Percentiles rank a stretch among this genome's conserved stretches.
Conservation (phyloP, 2,888 invertebrate genomes). For the Malacosoma neustria region DNA sequence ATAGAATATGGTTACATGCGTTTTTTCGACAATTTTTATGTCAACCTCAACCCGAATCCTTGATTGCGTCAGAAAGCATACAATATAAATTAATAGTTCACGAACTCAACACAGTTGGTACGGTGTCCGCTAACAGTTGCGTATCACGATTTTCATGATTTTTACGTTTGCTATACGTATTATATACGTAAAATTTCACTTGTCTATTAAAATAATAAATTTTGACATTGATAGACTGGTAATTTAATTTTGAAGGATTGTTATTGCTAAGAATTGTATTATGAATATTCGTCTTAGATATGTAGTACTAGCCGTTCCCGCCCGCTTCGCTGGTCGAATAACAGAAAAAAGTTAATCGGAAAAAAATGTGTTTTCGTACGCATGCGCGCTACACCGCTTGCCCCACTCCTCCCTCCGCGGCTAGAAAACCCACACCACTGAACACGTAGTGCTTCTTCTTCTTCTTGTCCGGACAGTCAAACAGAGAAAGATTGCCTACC, state of each 20-base stretch:
- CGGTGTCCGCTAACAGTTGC: conserved; percentile 17
- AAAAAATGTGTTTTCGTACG: no score
- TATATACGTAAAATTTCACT: conserved; percentile 20
- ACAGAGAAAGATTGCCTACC: no score
- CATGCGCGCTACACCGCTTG: no score
- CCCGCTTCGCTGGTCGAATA: no score
- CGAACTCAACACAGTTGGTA: conserved; percentile 12
- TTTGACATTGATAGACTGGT: neutral
- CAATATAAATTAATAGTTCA: neutral
- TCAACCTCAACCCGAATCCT: conserved; percentile 6
- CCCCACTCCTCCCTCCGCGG: no score
- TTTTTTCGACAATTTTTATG: neutral
- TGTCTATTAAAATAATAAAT: neutral
- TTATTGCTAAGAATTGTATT: no score
- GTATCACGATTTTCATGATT: conserved; percentile 30
- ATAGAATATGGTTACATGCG: neutral
- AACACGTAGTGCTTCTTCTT: no score
- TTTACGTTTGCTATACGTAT: conserved; percentile 18
- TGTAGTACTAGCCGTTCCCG: no score
- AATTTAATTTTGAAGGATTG: neutral
- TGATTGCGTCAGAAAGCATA: conserved; percentile 3
- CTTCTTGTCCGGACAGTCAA: no score
- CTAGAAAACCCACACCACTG: no score
- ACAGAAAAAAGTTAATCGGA: no score
- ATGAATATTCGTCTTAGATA: no score